Percentiles rank a stretch among this genome's conserved stretches.
These are phyloP conservation scores for Drosophila littoralis DNA, from an alignment of 1,140 invertebrate species.

Conservation along the genomic window DNA sequence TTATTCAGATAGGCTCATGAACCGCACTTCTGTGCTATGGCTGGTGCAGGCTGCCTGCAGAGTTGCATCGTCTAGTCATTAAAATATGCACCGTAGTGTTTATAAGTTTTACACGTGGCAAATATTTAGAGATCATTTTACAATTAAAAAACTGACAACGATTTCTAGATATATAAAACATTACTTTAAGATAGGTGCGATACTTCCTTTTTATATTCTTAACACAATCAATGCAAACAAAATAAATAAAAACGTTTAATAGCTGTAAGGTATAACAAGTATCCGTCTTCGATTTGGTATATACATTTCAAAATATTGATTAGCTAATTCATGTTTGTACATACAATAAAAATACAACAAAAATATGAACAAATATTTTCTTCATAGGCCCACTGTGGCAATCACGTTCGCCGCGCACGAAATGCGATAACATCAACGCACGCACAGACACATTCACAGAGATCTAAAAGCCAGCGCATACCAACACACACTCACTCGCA, in stretches of 20 bases:
- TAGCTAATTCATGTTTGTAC: too few species aligned
- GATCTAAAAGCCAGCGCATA: slow-evolving; percentile 35
- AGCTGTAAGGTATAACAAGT: too few species aligned
- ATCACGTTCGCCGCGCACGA: slow-evolving; percentile 76
- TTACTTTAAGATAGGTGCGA: too few species aligned
- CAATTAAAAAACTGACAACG: too few species aligned
- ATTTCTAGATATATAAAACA: too few species aligned
- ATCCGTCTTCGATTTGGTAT: background rate
- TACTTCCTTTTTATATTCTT: too few species aligned
- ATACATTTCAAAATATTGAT: background rate
- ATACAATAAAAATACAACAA: background rate
- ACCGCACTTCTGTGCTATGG: background rate
- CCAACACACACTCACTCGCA: slow-evolving; percentile 12
- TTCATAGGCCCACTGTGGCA: slow-evolving; percentile 57
- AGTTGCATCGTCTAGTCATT: slow-evolving; percentile 23
- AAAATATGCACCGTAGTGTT: slow-evolving; percentile 15
- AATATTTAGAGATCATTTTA: background rate
- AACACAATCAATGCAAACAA: too few species aligned
- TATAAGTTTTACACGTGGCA: background rate
- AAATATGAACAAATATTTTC: slow-evolving; percentile 6
- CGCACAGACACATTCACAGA: slow-evolving; percentile 29
- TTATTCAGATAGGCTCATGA: slow-evolving; percentile 20
- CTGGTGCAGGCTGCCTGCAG: background rate
- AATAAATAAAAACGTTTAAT: too few species aligned
- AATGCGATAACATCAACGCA: slow-evolving; percentile 66